Percentiles rank a stretch among this genome's conserved stretches.
These are phyloP conservation scores for Scrobipalpa atriplicella DNA, from an alignment of 2,888 invertebrate species.

Conservation along the genomic window DNA sequence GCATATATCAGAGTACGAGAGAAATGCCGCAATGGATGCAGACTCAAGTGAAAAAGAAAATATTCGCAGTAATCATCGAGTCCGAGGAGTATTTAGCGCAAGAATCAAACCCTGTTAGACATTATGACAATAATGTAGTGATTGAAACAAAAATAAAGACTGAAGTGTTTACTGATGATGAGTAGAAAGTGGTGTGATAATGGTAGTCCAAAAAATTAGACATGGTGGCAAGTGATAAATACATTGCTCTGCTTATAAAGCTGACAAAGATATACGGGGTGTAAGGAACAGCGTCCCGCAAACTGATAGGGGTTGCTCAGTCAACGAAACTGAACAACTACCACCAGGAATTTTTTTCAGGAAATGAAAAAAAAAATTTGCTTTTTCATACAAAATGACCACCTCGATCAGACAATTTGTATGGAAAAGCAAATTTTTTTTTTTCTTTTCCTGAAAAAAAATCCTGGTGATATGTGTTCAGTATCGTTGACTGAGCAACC, in stretches of 20 bases:
- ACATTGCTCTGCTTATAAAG: background rate
- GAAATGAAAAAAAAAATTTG: no score
- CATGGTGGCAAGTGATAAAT: background rate
- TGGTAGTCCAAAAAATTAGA: background rate
- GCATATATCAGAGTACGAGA: constrained; percentile 66
- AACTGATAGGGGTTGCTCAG: no score
- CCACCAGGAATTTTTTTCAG: no score
- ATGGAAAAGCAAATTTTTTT: no score
- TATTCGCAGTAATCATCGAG: constrained; percentile 72
- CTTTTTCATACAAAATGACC: no score
- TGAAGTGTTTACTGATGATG: constrained; percentile 58
- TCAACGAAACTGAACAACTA: no score
- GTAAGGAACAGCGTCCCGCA: no score
- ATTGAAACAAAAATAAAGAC: constrained; percentile 62
- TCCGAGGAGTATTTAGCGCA: constrained; percentile 66
- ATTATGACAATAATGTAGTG: constrained; percentile 35
- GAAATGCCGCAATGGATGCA: constrained; percentile 76
- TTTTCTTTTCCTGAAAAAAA: no score
- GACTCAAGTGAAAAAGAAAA: constrained; percentile 75
- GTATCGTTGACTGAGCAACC: no score
- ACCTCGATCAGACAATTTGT: no score
- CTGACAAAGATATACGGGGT: no score
- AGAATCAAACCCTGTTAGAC: constrained; percentile 36
- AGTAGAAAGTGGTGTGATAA: background rate
- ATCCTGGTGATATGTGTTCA: no score